Base-by-base conservation (phyloP, 2,888 invertebrate genomes). In the Netelia inedita region DNA sequence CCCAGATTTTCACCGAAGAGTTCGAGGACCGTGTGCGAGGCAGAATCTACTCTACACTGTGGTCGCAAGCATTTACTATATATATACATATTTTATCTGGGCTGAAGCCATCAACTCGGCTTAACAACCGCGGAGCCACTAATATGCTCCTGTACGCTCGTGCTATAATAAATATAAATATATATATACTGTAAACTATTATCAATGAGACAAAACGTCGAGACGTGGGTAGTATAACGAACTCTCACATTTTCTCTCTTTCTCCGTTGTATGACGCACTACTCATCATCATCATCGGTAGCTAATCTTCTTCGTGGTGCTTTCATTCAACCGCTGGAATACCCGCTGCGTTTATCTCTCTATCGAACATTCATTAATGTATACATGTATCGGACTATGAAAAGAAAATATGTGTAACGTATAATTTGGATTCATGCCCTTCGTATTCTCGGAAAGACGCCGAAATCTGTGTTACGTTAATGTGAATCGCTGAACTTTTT, bases 91-190 rank as follows among this genome's bases (percentile, higher is more conserved):
- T 71, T 63, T 76, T 57, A 57, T 59, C 63, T 59, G 76, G 66
- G 53, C 61, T 43, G 66, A 61, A 83, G 65, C 43, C 75, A 76
- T 80, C 63, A 80, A 57, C 71, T 79, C 65, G 83, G 79, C 75
- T 83, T 72, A 80, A 75, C 53, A 71, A 79, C 75, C 59, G 50
- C 59, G 57, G 6, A 21, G 11, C 65, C 74, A 57, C 65, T 41
- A 73, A 66, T 72, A 79, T 28, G n/a, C 71, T 79, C 53, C 46
- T 50, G 43, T 2, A 11, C 41, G 35, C 57, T 23, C 23, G 16
- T 21, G 46, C 69, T 46, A 46, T 46, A 14, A 46, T 46, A 46
- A 10, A 11, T 46, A 11, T 46, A 11, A 10, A 11, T 46, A 11
- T 61, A 61, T 46, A 65, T 35, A 50, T 46, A 10, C 23, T 9